These are phyloP conservation scores for Himalopsyche tibetana DNA, from an alignment of 2,888 invertebrate genomes.

Conservation along the genomic window DNA sequence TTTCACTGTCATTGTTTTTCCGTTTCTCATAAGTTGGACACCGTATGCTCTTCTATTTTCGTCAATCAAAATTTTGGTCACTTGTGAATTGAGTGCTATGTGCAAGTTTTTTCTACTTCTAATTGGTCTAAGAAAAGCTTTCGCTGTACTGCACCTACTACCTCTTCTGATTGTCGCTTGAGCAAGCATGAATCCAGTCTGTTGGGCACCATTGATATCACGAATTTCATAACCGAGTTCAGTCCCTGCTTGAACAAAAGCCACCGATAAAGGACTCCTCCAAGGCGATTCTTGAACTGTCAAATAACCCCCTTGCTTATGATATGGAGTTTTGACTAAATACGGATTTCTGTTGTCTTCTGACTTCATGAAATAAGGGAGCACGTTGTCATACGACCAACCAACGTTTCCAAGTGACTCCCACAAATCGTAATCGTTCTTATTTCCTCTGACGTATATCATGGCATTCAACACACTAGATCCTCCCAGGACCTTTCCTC, in stretches of 20 bases:
- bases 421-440: slow-evolving; percentile 92
- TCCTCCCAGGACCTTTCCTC: slow-evolving; percentile 94
- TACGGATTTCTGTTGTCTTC: slow-evolving; percentile 93
- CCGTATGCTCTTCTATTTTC: slow-evolving; percentile 85
- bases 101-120: slow-evolving; percentile 87
- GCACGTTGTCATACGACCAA: slow-evolving; percentile 89
- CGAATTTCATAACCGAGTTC: slow-evolving; percentile 89
- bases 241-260: slow-evolving; percentile 87
- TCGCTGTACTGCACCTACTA: slow-evolving; percentile 90
- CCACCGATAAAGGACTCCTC: slow-evolving; percentile 88
- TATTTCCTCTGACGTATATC: slow-evolving; percentile 93
- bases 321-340: slow-evolving; percentile 84
- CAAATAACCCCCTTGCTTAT: slow-evolving; percentile 86
- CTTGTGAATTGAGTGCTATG: slow-evolving; percentile 87
- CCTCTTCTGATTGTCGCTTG: slow-evolving; percentile 91
- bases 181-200: slow-evolving; percentile 91
- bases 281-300: slow-evolving; percentile 92
- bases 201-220: slow-evolving; percentile 88
- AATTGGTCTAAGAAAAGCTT: slow-evolving; percentile 90
- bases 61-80: slow-evolving; percentile 83
- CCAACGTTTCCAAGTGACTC: slow-evolving; percentile 88
- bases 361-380: slow-evolving; percentile 91
- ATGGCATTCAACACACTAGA: slow-evolving; percentile 93
- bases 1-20: slow-evolving; percentile 80
- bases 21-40: slow-evolving; percentile 84